Evolutionary conservation across 2,797 vertebrate genomes (phyloP), one percentile per base, ranked within the genome.

Genomic region (Neostethus bicornis): DNA sequence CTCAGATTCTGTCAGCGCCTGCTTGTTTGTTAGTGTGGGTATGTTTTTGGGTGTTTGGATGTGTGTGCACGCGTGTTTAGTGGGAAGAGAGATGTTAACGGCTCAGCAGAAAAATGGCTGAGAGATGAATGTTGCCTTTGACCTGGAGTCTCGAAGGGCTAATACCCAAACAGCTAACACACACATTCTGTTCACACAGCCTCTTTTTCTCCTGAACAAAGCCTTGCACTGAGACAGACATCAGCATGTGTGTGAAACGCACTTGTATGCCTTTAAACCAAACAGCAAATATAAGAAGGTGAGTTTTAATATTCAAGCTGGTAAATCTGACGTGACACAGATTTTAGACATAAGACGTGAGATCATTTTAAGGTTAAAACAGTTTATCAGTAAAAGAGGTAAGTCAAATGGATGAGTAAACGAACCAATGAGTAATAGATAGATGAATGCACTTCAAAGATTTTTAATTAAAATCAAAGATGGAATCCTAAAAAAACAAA

Each of bases 61-160:
- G 17, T 37, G 17, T 28, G 42, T 31, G 25, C 24, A 41, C 25
- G 39, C 29, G 63, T 47, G 50, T 46, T 19, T 32, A 7, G 2
- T 20, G 19, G 39, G 12, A 34, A 13, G 34, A 57, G 32, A 46
- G 64, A 77, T 67, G 61, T 61, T 51, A n/a, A 21, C 25, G 11
- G 48, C 67, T 85, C 83, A 82, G 83, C 83, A 82, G 66, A 80
- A 85, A 81, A 79, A 71, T 1, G 55, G 70, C 77, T 80, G 80
- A 83, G 79, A 45, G 68, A 39, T 75, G 75, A 69, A 67, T 60
- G 77, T 50, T 69, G 59, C 49, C 54, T 66, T 34, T 75, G 80
- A 79, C 80, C 77, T 29, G 58, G 32, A 45, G 54, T 70, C 68
- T 74, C 73, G 34, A 25, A 24, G 70, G 77, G 62, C 59, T 74